Conservation (phyloP, 2,113 vertebrate species). For the Chrysemys picta region DNA sequence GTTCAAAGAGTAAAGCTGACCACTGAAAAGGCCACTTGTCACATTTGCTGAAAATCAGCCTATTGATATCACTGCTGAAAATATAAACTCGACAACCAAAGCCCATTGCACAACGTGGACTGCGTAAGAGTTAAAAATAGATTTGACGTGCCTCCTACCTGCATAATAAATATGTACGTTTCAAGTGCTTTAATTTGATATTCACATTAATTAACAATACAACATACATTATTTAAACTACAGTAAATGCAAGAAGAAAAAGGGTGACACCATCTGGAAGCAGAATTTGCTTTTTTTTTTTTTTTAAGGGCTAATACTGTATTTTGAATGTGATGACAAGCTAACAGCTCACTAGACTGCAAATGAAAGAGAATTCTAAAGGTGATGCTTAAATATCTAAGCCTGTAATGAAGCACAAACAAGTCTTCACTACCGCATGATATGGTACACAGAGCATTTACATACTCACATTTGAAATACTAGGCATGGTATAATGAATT, state of each 20-base stretch:
- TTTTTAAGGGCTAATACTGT: slow-evolving; percentile 73
- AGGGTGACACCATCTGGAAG: slow-evolving; percentile 83
- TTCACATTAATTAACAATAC: slow-evolving; percentile 90
- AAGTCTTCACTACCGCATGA: slow-evolving; percentile 79
- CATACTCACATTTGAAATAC: slow-evolving; percentile 85
- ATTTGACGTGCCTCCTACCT: slow-evolving; percentile 85
- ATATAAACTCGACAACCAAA: slow-evolving; percentile 80
- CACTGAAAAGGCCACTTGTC: slow-evolving; percentile 86
- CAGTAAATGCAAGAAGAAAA: slow-evolving; percentile 82
- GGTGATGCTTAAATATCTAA: slow-evolving; percentile 77
- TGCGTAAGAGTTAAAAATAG: slow-evolving; percentile 88
- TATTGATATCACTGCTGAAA: slow-evolving; percentile 81
- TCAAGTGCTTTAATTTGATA: slow-evolving; percentile 87
- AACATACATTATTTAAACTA: slow-evolving; percentile 89
- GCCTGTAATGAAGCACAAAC: slow-evolving; percentile 78
- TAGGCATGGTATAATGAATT: slow-evolving; percentile 85
- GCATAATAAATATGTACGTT: slow-evolving; percentile 88
- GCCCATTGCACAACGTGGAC: slow-evolving; percentile 75
- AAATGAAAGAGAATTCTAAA: slow-evolving; percentile 80
- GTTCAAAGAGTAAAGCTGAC: slow-evolving; percentile 84
- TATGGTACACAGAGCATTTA: slow-evolving; percentile 83
- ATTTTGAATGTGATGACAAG: slow-evolving; percentile 80
- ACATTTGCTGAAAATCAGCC: slow-evolving; percentile 85
- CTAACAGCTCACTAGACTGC: slow-evolving; percentile 72
- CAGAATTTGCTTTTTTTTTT: slow-evolving; percentile 75